Percentiles rank a stretch among this genome's conserved stretches.
Evolutionary conservation across 2,888 invertebrate genomes (phyloP).

Genomic region (Aplocera efformata): DNA sequence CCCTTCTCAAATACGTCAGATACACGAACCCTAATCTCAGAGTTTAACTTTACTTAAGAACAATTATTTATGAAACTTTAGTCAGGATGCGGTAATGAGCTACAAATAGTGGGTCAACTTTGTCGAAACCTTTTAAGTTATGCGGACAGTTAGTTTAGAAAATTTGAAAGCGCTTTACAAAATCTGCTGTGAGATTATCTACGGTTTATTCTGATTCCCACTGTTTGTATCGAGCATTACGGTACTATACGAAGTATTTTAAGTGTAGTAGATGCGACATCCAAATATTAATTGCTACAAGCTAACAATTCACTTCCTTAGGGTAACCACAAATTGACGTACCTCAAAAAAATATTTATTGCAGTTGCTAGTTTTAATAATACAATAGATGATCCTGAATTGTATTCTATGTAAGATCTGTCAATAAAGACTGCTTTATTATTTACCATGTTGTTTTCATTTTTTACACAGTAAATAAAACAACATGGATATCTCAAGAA

Average conservation of each 20-base stretch:
- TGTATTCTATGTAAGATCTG: constrained; percentile 50
- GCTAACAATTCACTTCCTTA: constrained; percentile 34
- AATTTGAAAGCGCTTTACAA: not conserved
- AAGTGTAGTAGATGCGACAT: constrained; percentile 24
- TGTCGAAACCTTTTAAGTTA: constrained; percentile 1
- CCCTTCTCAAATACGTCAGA: constrained; percentile 90
- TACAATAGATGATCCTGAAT: constrained; percentile 6
- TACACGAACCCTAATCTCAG: constrained; percentile 90
- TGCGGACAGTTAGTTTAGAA: not conserved
- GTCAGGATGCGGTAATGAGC: constrained; percentile 20
- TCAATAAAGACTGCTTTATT: constrained; percentile 70
- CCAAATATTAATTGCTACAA: constrained; percentile 27
- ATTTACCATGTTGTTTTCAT: constrained; percentile 30
- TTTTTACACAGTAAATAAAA: not conserved
- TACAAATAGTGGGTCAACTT: constrained; percentile 16
- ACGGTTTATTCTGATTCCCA: constrained; percentile 8
- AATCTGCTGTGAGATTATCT: not conserved
- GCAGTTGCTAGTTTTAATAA: constrained; percentile 1
- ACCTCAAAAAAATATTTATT: constrained; percentile 56
- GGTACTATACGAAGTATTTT: constrained; percentile 11
- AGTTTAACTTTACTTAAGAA: constrained; percentile 68
- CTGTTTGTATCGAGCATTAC: constrained; percentile 15
- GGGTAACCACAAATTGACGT: constrained; percentile 32
- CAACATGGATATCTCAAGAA: too few relatives aligned
- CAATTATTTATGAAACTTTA: constrained; percentile 28